A percentile compares a stretch with the other conserved stretches of the same genome.
phyloP scores from a whole-genome alignment of 2,797 vertebrate genomes.

The Coilia nasus region DNA sequence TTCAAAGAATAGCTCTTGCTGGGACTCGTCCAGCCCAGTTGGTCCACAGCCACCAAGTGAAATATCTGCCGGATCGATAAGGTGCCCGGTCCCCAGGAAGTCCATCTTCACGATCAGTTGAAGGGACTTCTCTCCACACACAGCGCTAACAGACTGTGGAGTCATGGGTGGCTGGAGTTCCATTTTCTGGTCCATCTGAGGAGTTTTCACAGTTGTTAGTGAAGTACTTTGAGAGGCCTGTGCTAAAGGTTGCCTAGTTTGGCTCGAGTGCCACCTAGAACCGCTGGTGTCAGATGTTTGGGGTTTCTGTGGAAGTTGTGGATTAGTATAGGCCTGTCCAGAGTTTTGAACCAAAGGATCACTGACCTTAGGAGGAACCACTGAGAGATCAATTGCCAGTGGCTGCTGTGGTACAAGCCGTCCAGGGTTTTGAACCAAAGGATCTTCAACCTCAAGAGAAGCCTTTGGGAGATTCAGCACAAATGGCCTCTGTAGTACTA shows the following conservation, averaged over 20 bases:
- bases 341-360: not conserved
- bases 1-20: slow-evolving; percentile 33
- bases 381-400: too few relatives aligned
- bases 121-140: slow-evolving; percentile 26
- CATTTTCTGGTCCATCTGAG: not conserved
- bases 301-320: not conserved
- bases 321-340: not conserved
- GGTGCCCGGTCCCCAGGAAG: slow-evolving; percentile 35
- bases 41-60: slow-evolving; percentile 39
- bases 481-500: not conserved
- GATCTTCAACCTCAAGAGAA: not conserved
- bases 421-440: too few relatives aligned
- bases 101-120: slow-evolving; percentile 33
- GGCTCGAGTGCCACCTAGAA: not conserved
- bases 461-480: not conserved
- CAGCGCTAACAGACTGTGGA: not conserved
- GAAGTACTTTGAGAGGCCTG: not conserved
- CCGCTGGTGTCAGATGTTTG: not conserved
- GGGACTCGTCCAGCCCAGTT: not conserved
- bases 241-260: not conserved
- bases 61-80: slow-evolving; percentile 37
- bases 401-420: too few relatives aligned
- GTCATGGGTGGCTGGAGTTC: not conserved
- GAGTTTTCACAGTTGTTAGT: not conserved
- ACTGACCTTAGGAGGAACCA: too few relatives aligned